phyloP scores from a whole-genome alignment of 2,888 invertebrate genomes.

The Gonocerus acuteangulatus region DNA sequence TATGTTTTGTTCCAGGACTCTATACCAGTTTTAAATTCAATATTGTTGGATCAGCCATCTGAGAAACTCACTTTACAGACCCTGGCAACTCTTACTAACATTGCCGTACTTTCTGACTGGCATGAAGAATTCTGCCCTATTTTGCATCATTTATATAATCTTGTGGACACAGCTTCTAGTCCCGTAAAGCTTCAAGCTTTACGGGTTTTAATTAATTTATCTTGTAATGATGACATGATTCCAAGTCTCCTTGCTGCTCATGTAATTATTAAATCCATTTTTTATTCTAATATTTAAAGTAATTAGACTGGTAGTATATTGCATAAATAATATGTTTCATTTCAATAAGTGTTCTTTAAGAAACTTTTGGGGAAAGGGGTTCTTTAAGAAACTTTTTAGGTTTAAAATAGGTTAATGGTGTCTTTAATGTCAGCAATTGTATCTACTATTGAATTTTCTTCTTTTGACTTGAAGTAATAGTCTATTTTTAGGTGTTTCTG shows the following conservation, averaged over 20 bases:
- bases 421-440: too few relatives aligned
- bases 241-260: slow-evolving; percentile 52
- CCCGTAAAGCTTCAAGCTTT: slow-evolving; percentile 48
- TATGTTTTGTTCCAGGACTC: slow-evolving; percentile 45
- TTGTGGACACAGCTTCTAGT: slow-evolving; percentile 44
- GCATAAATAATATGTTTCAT: too few relatives aligned
- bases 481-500: too few relatives aligned
- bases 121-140: slow-evolving; percentile 47
- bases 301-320: too few relatives aligned
- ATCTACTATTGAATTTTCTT: too few relatives aligned
- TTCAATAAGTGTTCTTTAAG: too few relatives aligned
- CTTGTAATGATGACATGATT: slow-evolving; percentile 52
- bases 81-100: slow-evolving; percentile 50
- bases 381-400: too few relatives aligned
- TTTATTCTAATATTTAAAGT: neutral
- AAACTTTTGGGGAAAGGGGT: too few relatives aligned
- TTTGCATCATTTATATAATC: slow-evolving; percentile 45
- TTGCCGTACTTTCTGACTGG: slow-evolving; percentile 47
- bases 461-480: too few relatives aligned
- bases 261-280: slow-evolving; percentile 41
- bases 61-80: slow-evolving; percentile 46
- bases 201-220: slow-evolving; percentile 52
- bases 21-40: slow-evolving; percentile 46
- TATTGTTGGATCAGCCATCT: slow-evolving; percentile 42
- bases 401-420: too few relatives aligned